Base-by-base conservation (phyloP, 92 coral and sea anemone genomes). In the Plumapathes pennacea region DNA sequence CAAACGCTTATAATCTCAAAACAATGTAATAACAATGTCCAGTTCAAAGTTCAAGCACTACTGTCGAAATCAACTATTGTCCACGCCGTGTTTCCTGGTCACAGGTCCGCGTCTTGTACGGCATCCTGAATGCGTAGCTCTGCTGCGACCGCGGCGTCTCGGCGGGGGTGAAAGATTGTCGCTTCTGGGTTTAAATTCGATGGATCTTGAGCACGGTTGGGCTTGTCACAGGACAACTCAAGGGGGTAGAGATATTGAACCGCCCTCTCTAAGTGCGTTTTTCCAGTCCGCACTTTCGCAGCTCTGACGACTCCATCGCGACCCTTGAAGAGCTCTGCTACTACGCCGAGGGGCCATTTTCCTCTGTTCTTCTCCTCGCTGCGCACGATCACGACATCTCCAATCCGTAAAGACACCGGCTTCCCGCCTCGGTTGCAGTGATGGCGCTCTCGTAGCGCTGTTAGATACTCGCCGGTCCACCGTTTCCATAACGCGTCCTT, bases 71-170 rank as follows among this genome's bases (percentile, higher is more conserved):
- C n/a, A n/a, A n/a, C n/a, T n/a, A n/a, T n/a, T n/a, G n/a, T n/a
- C n/a, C n/a, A n/a, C n/a, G n/a, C n/a, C n/a, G n/a, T n/a, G n/a
- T n/a, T n/a, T n/a, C n/a, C n/a, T n/a, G n/a, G n/a, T n/a, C n/a
- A n/a, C n/a, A n/a, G n/a, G n/a, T n/a, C n/a, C n/a, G n/a, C n/a
- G n/a, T n/a, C n/a, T n/a, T n/a, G n/a, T n/a, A n/a, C n/a, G n/a
- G n/a, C n/a, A n/a, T n/a, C n/a, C n/a, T n/a, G n/a, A n/a, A n/a
- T n/a, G n/a, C n/a, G n/a, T n/a, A n/a, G n/a, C n/a, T n/a, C n/a
- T n/a, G n/a, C n/a, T n/a, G n/a, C n/a, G n/a, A n/a, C n/a, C 78
- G 33, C 84, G 67, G 67, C 78, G 80, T 85, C 75, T 67, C 68
- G 21, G 26, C 72, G 29, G 55, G 91, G 86, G 59, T 38, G 38